Evolutionary conservation across 2,797 vertebrate species (phyloP).

Genomic region (Macrochelys suwanniensis): DNA sequence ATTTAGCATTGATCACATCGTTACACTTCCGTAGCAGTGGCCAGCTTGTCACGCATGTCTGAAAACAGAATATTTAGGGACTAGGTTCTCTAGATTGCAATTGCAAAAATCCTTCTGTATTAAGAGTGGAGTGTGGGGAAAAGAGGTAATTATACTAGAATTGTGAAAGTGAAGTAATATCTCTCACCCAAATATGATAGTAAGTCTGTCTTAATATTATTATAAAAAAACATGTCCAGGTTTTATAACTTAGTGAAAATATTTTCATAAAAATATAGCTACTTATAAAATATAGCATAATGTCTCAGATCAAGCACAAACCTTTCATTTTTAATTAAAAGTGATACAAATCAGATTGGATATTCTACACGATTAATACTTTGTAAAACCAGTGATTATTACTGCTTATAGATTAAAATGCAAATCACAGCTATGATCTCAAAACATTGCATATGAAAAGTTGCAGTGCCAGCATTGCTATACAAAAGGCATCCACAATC

Average conservation of each 20-base stretch:
- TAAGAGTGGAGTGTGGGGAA: not conserved
- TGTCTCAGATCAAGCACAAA: not conserved
- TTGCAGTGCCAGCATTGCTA: not conserved
- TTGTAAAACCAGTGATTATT: not conserved
- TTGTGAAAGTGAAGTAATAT: not conserved
- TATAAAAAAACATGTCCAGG: not conserved
- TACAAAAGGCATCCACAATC: not conserved
- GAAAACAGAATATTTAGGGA: conserved; percentile 54
- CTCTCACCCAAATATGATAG: not conserved
- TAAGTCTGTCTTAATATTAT: not conserved
- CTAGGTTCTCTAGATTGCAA: not conserved
- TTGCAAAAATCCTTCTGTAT: conserved; percentile 31
- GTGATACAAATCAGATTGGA: conserved; percentile 6
- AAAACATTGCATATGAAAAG: not conserved
- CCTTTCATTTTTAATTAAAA: conserved; percentile 7
- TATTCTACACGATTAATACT: not conserved
- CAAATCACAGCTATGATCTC: not conserved
- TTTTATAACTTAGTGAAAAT: not conserved
- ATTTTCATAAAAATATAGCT: not conserved
- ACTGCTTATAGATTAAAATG: not conserved
- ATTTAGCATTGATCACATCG: conserved; percentile 91
- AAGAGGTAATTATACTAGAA: not conserved
- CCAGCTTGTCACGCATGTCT: conserved; percentile 89
- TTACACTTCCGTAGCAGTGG: conserved; percentile 91
- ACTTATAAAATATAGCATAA: not conserved